A percentile compares a stretch with the other conserved stretches of the same genome.
These are phyloP conservation scores for Protobothrops flavoviridis DNA, from an alignment of 2,113 vertebrate species.

Conservation along the genomic window DNA sequence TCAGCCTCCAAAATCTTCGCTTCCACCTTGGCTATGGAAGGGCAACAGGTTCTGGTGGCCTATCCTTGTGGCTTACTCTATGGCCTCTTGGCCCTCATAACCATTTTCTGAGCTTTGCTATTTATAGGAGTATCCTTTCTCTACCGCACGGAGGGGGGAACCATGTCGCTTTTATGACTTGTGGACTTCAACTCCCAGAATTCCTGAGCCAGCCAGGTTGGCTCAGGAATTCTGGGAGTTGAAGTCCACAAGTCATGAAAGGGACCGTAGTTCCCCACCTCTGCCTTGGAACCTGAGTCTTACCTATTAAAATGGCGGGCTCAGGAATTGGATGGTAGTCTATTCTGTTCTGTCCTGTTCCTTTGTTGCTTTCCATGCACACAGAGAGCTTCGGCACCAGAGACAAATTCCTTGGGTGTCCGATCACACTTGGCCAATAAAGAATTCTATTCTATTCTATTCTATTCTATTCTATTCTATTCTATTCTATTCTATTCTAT, in stretches of 20 bases:
- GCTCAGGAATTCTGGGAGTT: too few relatives aligned
- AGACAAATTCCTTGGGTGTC: too few relatives aligned
- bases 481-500: background rate
- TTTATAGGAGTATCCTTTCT: background rate
- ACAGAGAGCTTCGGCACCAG: too few relatives aligned
- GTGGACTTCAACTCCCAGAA: background rate
- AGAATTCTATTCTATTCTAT: background rate
- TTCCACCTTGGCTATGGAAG: constrained; percentile 84
- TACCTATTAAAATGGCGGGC: too few relatives aligned
- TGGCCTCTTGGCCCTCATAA: constrained; percentile 85
- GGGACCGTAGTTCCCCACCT: too few relatives aligned
- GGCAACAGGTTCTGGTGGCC: constrained; percentile 85
- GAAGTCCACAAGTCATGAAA: too few relatives aligned
- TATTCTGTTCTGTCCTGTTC: background rate
- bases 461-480: background rate
- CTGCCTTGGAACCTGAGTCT: too few relatives aligned
- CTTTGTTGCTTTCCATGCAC: too few relatives aligned
- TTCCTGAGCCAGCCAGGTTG: background rate
- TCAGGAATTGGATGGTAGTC: too few relatives aligned
- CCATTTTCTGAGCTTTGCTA: constrained; percentile 76
- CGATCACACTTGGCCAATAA: too few relatives aligned
- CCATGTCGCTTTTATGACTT: background rate
- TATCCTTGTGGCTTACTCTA: constrained; percentile 88
- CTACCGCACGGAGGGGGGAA: background rate
- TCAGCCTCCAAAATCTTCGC: constrained; percentile 91